Evolutionary conservation across 2,888 invertebrate species (phyloP).

Genomic region (Zaprionus lineosus): DNA sequence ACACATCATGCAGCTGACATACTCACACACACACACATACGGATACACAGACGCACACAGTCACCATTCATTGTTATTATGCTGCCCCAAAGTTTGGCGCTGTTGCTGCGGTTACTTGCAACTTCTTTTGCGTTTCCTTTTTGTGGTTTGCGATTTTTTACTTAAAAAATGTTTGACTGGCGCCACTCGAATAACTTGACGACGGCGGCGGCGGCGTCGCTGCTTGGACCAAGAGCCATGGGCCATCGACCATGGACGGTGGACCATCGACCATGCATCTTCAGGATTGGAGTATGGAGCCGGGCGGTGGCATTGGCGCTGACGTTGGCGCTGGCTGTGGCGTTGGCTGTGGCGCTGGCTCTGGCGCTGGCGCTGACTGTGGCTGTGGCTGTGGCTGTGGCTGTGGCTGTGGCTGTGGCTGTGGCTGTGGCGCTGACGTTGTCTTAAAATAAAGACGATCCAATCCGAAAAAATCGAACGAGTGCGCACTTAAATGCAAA

Average conservation of each 20-base stretch:
- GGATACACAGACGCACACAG: slow-evolving; percentile 10
- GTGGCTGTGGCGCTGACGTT: slow-evolving; percentile 32
- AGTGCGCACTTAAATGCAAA: slow-evolving; percentile 76
- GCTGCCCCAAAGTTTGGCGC: slow-evolving; percentile 20
- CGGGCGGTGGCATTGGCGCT: no score
- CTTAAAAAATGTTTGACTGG: slow-evolving; percentile 79
- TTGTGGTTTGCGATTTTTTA: slow-evolving; percentile 35
- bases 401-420: slow-evolving; percentile 6
- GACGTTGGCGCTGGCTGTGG: not conserved
- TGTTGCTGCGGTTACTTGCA: slow-evolving; percentile 14
- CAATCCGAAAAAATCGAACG: slow-evolving; percentile 66
- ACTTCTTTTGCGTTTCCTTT: slow-evolving; percentile 15
- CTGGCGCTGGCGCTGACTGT: slow-evolving; percentile 54
- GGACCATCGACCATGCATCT: no score
- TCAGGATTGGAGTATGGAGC: no score
- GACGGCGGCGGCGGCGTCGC: slow-evolving; percentile 56
- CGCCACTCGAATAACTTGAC: slow-evolving; percentile 81
- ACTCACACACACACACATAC: slow-evolving; percentile 14
- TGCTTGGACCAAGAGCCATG: slow-evolving; percentile 2
- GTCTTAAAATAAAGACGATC: slow-evolving; percentile 70
- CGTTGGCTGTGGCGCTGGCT: slow-evolving; percentile 1
- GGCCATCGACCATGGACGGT: no score
- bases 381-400: slow-evolving; percentile 13
- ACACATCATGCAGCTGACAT: slow-evolving; percentile 3
- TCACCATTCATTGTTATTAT: slow-evolving; percentile 29